Conservation (phyloP, 2,888 invertebrate genomes). For the Drosophila monieri region DNA sequence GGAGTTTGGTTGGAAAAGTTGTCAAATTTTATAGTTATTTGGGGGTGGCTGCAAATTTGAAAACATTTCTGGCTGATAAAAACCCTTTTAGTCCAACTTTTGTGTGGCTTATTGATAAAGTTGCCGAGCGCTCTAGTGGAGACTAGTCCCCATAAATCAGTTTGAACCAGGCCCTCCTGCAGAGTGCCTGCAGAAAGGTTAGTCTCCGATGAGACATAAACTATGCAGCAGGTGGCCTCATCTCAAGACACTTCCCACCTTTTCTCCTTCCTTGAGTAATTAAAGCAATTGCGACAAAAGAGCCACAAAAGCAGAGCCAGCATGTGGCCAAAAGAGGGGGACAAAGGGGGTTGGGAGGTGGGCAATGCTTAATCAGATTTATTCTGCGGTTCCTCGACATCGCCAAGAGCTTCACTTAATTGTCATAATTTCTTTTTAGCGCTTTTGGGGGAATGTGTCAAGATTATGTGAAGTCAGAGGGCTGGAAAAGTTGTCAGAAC, state of each 20-base stretch:
- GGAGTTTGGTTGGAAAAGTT: conserved; percentile 43
- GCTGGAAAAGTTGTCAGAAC: conserved; percentile 6
- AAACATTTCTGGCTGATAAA: conserved; percentile 25
- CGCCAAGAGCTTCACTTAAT: conserved; percentile 59
- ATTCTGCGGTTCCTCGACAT: conserved; percentile 47
- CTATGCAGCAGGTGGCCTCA: conserved; percentile 69
- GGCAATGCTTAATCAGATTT: conserved; percentile 58
- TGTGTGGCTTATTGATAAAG: conserved; percentile 40
- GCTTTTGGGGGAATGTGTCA: conserved; percentile 25
- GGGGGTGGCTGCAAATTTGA: conserved; percentile 54
- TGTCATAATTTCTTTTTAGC: conserved; percentile 68
- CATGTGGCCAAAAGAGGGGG: conserved; percentile 49
- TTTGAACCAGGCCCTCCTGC: conserved; percentile 28
- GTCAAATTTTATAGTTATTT: conserved; percentile 72
- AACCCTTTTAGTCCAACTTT: conserved; percentile 33
- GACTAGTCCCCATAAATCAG: conserved; percentile 43
- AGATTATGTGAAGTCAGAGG: conserved; percentile 8
- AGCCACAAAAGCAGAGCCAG: conserved; percentile 58
- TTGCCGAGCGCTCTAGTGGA: neutral
- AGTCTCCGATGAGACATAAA: conserved; percentile 43
- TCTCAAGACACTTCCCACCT: conserved; percentile 35
- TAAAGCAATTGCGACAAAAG: conserved; percentile 61
- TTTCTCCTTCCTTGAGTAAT: conserved; percentile 56
- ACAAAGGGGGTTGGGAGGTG: neutral
- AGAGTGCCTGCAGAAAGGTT: conserved; percentile 18